These are phyloP conservation scores for Eidolon helvum DNA, from an alignment of 2,113 vertebrate species.

Conservation along the genomic window DNA sequence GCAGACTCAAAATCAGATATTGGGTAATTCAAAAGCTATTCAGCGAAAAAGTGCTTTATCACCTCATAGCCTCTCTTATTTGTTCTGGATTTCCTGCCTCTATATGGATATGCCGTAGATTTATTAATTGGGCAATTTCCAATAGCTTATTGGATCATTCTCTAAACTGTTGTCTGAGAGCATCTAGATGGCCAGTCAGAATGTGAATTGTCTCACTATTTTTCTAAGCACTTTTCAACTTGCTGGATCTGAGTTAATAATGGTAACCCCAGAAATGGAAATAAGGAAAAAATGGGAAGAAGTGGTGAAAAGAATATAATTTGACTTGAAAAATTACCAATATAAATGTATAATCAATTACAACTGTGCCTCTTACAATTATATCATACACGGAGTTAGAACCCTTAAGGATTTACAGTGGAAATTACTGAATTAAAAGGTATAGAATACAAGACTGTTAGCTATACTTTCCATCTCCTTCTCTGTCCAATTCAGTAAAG, in stretches of 20 bases:
- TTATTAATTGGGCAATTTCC: background rate
- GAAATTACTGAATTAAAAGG: background rate
- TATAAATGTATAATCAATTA: background rate
- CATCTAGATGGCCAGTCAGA: background rate
- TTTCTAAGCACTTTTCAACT: background rate
- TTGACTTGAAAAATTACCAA: background rate
- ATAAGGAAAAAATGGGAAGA: background rate
- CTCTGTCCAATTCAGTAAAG: background rate
- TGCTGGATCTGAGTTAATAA: background rate
- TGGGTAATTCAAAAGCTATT: background rate
- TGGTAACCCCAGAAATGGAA: background rate
- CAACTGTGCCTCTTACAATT: background rate
- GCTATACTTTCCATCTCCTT: background rate
- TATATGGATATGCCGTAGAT: background rate
- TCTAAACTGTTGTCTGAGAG: background rate
- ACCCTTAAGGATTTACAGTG: background rate
- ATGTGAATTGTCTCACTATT: background rate
- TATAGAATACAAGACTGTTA: background rate
- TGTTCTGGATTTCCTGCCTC: background rate
- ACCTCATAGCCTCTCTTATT: accelerated
- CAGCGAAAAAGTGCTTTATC: background rate
- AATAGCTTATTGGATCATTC: background rate
- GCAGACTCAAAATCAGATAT: constrained; percentile 6
- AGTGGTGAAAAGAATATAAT: background rate
- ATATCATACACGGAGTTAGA: background rate